Evolutionary conservation across 2,797 vertebrate genomes (phyloP).

Genomic region (Parambassis ranga): DNA sequence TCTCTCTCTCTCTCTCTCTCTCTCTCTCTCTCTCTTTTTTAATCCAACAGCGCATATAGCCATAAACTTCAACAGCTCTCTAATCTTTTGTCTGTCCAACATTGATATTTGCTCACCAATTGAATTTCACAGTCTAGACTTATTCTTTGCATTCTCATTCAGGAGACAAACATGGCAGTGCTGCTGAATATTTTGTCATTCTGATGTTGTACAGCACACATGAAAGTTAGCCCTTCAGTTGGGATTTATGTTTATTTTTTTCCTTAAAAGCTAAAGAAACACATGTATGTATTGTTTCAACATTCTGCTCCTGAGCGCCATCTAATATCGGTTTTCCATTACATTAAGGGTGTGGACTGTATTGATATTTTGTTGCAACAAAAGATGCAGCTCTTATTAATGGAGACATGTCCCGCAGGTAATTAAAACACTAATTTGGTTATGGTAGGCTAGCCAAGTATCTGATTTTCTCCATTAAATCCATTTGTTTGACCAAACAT

Average conservation of each 20-base stretch:
- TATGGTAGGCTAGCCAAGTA: constrained; percentile 59
- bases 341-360: constrained; percentile 40
- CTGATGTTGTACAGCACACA: not conserved
- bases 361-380: constrained; percentile 66
- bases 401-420: constrained; percentile 69
- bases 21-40: not conserved
- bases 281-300: constrained; percentile 5
- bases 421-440: constrained; percentile 76
- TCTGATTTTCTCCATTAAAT: constrained; percentile 67
- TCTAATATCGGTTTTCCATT: constrained; percentile 61
- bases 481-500: constrained; percentile 65
- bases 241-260: not conserved
- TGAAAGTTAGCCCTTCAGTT: constrained; percentile 23
- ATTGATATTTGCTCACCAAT: constrained; percentile 46
- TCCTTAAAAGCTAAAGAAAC: not conserved
- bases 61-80: constrained; percentile 40
- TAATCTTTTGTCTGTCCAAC: constrained; percentile 45
- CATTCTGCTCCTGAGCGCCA: constrained; percentile 14
- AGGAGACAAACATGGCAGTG: not conserved
- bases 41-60: constrained; percentile 1
- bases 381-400: constrained; percentile 64
- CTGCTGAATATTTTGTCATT: constrained; percentile 8
- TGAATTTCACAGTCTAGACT: constrained; percentile 53
- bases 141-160: constrained; percentile 36
- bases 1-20: too few species aligned